Evolutionary conservation across 2,888 invertebrate genomes (phyloP).

Genomic region (Meliscaeva auricollis): DNA sequence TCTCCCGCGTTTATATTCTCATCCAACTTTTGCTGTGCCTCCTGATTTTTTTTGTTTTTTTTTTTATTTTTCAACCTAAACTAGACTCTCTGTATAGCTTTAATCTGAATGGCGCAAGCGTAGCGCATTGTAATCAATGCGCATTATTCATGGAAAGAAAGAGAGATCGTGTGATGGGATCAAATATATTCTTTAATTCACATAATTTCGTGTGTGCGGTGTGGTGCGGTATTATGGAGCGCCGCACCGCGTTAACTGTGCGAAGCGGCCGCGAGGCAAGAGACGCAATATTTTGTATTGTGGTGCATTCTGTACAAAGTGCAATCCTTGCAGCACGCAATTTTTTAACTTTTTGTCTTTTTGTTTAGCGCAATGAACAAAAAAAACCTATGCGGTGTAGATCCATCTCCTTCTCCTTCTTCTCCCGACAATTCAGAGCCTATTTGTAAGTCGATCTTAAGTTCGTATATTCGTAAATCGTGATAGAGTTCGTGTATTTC

Average conservation of each 20-base stretch:
- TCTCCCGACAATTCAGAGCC: background rate
- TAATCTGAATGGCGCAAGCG: conserved; percentile 64
- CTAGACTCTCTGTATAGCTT: background rate
- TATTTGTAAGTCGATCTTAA: conserved; percentile 17
- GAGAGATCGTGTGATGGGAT: conserved; percentile 74
- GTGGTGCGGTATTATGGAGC: background rate
- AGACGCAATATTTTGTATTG: conserved; percentile 39
- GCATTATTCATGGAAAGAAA: conserved; percentile 74
- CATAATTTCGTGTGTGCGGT: conserved; percentile 67
- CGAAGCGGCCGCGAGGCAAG: too few species aligned
- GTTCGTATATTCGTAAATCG: background rate
- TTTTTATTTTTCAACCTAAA: conserved; percentile 3
- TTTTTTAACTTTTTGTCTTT: conserved; percentile 49
- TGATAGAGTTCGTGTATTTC: conserved; percentile 17
- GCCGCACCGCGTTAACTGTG: background rate
- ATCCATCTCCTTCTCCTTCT: background rate
- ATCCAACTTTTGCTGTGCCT: too few species aligned
- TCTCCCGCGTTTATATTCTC: conserved; percentile 8
- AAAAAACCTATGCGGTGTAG: background rate
- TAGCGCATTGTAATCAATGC: conserved; percentile 76
- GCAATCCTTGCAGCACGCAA: conserved; percentile 70
- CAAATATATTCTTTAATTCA: conserved; percentile 75
- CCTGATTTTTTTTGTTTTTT: too few species aligned
- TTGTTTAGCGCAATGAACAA: conserved; percentile 37
- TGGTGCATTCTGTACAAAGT: conserved; percentile 27